phyloP scores from a whole-genome alignment of 2,113 vertebrate species.

The Mustelus asterias region DNA sequence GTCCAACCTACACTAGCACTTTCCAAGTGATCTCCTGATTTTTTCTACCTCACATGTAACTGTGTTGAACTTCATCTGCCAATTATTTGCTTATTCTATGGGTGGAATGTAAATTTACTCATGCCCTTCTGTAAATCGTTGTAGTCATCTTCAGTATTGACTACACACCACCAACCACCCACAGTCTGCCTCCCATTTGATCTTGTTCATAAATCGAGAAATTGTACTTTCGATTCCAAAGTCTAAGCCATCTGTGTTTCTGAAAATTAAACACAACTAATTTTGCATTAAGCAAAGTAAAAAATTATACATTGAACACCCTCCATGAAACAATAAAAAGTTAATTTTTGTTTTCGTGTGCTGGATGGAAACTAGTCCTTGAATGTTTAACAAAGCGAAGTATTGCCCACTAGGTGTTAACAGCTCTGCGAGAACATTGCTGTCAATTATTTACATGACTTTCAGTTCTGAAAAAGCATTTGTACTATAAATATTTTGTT shows the following conservation, averaged over 20 bases:
- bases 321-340: not conserved
- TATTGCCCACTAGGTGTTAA: conserved; percentile 25
- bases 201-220: not conserved
- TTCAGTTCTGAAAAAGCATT: not conserved
- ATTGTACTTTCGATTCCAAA: not conserved
- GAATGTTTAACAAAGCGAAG: conserved; percentile 22
- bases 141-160: not conserved
- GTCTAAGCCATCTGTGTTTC: not conserved
- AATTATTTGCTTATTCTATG: not conserved
- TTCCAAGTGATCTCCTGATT: not conserved
- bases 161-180: no score
- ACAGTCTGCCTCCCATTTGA: not conserved
- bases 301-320: not conserved
- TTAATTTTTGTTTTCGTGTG: conserved; percentile 11
- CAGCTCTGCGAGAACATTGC: conserved; percentile 20
- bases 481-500: not conserved
- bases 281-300: not conserved
- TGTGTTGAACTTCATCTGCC: not conserved
- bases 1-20: not conserved
- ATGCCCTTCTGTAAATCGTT: not conserved
- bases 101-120: not conserved
- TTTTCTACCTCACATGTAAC: not conserved
- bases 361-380: not conserved
- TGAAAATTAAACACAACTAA: not conserved
- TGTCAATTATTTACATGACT: conserved; percentile 28